These are phyloP conservation scores for Petrolisthes cinctipes DNA, from an alignment of 2,888 invertebrate species.

Conservation along the genomic window DNA sequence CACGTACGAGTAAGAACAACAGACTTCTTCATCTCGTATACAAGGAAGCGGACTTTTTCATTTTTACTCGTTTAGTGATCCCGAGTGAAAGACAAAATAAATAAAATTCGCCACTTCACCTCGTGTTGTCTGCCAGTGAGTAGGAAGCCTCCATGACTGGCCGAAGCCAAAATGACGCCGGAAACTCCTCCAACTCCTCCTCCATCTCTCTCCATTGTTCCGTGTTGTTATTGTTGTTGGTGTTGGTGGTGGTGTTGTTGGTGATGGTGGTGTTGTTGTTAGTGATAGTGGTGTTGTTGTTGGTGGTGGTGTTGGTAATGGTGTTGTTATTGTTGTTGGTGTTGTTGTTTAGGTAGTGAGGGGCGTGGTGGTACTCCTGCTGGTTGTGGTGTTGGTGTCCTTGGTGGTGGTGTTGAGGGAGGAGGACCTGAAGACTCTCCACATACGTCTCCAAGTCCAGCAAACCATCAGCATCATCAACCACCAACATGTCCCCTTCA, in stretches of 20 bases:
- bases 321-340: too few species aligned
- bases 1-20: too few species aligned
- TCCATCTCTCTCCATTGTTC: not conserved
- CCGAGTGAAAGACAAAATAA: too few species aligned
- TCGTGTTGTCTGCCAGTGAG: constrained; percentile 40
- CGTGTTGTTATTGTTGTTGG: not conserved
- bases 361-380: not conserved
- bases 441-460: not conserved
- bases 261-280: too few species aligned
- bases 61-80: too few species aligned
- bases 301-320: too few species aligned
- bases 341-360: not conserved
- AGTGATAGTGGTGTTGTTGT: too few species aligned
- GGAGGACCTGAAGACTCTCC: constrained; percentile 25
- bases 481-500: not conserved
- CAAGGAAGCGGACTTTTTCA: too few species aligned
- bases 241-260: too few species aligned
- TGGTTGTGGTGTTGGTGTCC: not conserved
- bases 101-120: constrained; percentile 21
- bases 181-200: not conserved
- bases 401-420: constrained; percentile 18
- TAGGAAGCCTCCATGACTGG: constrained; percentile 52
- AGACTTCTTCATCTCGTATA: too few species aligned
- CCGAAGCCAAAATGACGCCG: constrained; percentile 50
- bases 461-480: not conserved